Percentiles rank a stretch among this genome's conserved stretches.
These are phyloP conservation scores for Hypena proboscidalis DNA, from an alignment of 2,888 invertebrate genomes.

Conservation along the genomic window DNA sequence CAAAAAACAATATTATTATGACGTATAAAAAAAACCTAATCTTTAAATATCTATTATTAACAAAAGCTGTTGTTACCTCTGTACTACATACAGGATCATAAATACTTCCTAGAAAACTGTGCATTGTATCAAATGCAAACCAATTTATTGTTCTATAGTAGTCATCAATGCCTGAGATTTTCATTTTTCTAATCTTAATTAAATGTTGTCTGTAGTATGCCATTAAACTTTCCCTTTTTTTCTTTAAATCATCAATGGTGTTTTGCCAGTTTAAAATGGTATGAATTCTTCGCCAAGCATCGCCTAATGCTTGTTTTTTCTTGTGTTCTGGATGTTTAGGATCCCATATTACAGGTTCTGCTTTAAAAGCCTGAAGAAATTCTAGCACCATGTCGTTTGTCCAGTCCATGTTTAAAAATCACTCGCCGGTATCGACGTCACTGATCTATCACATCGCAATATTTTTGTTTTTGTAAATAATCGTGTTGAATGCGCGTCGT, in stretches of 20 bases:
- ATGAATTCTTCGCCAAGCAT: background rate
- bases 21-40: no score
- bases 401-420: background rate
- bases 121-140: background rate
- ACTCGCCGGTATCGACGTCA: background rate
- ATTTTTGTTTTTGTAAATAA: no score
- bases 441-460: no score
- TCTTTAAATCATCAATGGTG: conserved; percentile 2
- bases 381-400: background rate
- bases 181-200: conserved; percentile 3
- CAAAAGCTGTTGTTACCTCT: no score
- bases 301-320: background rate
- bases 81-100: background rate
- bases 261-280: background rate
- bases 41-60: no score
- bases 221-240: conserved; percentile 6
- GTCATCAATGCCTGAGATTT: background rate
- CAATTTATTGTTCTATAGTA: background rate
- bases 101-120: conserved; percentile 5
- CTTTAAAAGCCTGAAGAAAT: conserved; percentile 1
- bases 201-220: conserved; percentile 5
- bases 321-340: conserved; percentile 1
- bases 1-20: no score
- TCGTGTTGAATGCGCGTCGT: no score
- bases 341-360: conserved; percentile 1